Percentiles rank a stretch among this genome's conserved stretches.
phyloP scores from a whole-genome alignment of 2,113 vertebrate genomes.

The Prolemur simus region DNA sequence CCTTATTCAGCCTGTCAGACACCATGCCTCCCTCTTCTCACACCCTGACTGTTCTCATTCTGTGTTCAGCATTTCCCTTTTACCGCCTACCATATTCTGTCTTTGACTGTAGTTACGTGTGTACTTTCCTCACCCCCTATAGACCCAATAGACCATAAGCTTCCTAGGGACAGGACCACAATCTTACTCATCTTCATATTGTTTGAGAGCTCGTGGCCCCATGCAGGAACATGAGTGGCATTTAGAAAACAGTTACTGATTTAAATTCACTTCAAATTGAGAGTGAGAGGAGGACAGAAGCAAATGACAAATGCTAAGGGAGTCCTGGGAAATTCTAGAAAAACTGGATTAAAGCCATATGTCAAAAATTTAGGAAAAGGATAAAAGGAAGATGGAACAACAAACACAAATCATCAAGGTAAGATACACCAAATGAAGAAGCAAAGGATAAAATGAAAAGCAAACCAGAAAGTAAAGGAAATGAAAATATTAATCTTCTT shows the following conservation, averaged over 20 bases:
- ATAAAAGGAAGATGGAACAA: background rate
- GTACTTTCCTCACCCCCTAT: background rate
- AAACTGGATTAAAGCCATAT: background rate
- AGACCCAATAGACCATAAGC: background rate
- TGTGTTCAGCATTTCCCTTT: background rate
- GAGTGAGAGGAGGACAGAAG: background rate
- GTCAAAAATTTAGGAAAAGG: background rate
- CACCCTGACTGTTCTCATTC: background rate
- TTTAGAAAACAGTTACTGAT: background rate
- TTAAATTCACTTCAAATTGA: background rate
- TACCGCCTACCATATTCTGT: background rate
- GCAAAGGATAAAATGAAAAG: background rate
- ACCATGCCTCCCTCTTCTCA: background rate
- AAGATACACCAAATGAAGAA: background rate
- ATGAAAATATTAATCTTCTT: background rate
- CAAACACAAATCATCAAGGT: background rate
- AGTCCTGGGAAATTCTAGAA: background rate
- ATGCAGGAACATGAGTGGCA: background rate
- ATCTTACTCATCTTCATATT: too few relatives aligned
- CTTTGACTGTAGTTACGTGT: background rate
- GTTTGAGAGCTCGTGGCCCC: background rate
- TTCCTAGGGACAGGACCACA: background rate
- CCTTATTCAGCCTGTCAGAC: background rate
- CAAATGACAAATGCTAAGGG: background rate
- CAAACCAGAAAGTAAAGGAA: background rate